Conservation (phyloP, 2,797 vertebrate genomes). For the Myripristis jacobus region DNA sequence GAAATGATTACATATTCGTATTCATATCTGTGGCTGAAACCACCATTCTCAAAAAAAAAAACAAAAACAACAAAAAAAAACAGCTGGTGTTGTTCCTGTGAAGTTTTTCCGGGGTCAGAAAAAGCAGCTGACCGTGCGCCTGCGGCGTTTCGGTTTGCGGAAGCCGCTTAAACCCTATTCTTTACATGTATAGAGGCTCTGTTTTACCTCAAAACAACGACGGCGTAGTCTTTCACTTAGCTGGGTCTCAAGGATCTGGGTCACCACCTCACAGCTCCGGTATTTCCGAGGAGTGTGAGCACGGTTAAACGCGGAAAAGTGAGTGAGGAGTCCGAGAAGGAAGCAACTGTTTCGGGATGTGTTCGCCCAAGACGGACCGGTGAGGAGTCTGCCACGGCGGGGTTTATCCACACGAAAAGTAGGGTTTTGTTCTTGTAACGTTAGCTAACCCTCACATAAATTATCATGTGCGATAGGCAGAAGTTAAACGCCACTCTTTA, state of each 20-base stretch:
- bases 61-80: no score
- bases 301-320: neutral
- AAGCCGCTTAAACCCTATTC: neutral
- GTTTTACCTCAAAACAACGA: neutral
- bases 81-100: no score
- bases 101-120: constrained; percentile 3
- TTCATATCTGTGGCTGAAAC: no score
- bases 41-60: no score
- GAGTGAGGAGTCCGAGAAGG: neutral
- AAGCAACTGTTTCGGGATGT: no score
- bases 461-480: neutral
- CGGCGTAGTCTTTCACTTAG: no score
- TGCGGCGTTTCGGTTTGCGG: neutral
- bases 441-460: neutral
- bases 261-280: no score
- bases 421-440: no score
- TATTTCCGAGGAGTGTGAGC: neutral
- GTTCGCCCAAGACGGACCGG: neutral
- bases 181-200: neutral
- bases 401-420: neutral
- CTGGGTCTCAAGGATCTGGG: no score
- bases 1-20: no score
- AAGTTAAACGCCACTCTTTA: no score
- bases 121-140: neutral
- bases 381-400: neutral